phyloP scores from a whole-genome alignment of 2,113 vertebrate species.

The Sceloporus undulatus region DNA sequence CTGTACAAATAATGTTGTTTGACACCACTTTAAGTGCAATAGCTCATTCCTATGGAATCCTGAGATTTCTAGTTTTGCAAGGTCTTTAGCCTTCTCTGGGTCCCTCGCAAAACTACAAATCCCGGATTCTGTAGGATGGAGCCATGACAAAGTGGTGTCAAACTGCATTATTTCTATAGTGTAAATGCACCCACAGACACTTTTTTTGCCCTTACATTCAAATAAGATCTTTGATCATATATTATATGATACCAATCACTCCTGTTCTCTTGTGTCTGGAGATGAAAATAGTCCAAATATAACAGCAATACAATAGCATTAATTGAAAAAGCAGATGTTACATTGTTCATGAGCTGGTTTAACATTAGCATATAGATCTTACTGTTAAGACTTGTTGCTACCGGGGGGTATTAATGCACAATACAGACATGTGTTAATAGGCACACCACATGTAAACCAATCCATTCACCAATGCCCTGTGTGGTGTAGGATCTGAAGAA shows the following conservation, averaged over 20 bases:
- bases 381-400: conserved; percentile 23
- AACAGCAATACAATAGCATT: conserved; percentile 48
- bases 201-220: background rate
- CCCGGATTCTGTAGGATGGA: too few species aligned
- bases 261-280: conserved; percentile 50
- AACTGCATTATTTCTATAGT: too few species aligned
- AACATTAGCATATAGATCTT: conserved; percentile 37
- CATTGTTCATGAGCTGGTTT: conserved; percentile 40
- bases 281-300: conserved; percentile 48
- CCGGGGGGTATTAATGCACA: background rate
- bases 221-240: conserved; percentile 6
- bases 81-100: too few species aligned
- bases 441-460: conserved; percentile 25
- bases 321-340: conserved; percentile 59
- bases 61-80: too few species aligned
- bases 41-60: too few species aligned
- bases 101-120: too few species aligned
- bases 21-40: too few species aligned
- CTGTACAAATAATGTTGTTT: too few species aligned
- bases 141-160: too few species aligned
- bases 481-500: conserved; percentile 27
- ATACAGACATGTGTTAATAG: background rate
- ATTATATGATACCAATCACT: conserved; percentile 59
- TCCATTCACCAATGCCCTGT: background rate
- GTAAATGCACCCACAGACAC: too few species aligned